Percentiles rank a stretch among this genome's conserved stretches.
Evolutionary conservation across 2,113 vertebrate genomes (phyloP).

Genomic region (Pollachius pollachius): DNA sequence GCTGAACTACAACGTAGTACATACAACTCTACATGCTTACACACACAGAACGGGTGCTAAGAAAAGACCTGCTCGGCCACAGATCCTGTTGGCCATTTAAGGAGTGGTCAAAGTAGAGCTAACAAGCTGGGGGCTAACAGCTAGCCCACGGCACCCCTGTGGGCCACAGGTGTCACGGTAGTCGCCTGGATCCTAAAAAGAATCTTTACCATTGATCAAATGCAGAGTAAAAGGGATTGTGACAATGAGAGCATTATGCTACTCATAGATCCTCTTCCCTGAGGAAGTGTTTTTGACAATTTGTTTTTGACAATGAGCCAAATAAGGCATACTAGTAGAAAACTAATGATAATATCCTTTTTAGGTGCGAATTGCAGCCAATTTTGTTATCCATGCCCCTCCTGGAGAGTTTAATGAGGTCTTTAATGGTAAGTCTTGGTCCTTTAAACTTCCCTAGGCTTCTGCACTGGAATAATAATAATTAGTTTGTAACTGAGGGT

Average conservation of each 20-base stretch:
- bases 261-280: no score
- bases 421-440: slow-evolving; percentile 84
- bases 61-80: slow-evolving; percentile 43
- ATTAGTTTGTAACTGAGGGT: no score
- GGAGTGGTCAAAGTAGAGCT: slow-evolving; percentile 41
- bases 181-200: background rate
- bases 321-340: no score
- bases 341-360: background rate
- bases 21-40: slow-evolving; percentile 37
- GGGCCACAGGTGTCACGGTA: slow-evolving; percentile 27
- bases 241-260: no score
- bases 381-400: slow-evolving; percentile 91
- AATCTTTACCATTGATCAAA: no score
- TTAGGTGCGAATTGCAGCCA: slow-evolving; percentile 88
- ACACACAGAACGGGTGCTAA: slow-evolving; percentile 53
- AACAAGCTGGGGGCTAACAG: slow-evolving; percentile 11
- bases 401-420: slow-evolving; percentile 98
- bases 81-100: slow-evolving; percentile 43
- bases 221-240: no score
- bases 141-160: slow-evolving; percentile 29
- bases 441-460: no score
- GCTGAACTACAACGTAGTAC: no score
- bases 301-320: no score
- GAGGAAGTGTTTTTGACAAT: no score
- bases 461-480: no score